These are phyloP conservation scores for Porphyrio hochstetteri DNA, from an alignment of 2,113 vertebrate genomes.

Conservation along the genomic window DNA sequence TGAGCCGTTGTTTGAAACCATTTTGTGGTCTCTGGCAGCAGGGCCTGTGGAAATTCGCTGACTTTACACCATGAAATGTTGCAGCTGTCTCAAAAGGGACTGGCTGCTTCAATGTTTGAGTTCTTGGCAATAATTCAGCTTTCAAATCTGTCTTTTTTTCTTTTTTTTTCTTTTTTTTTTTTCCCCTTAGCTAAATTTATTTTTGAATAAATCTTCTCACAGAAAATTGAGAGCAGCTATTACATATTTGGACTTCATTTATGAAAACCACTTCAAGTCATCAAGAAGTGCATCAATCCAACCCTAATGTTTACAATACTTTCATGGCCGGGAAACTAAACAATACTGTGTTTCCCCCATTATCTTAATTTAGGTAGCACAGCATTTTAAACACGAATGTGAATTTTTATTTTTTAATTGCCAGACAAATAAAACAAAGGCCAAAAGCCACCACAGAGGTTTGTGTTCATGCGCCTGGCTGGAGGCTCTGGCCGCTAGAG, in stretches of 20 bases:
- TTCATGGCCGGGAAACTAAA: conserved; percentile 65
- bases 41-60: conserved; percentile 87
- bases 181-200: conserved; percentile 78
- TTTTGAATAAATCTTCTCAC: conserved; percentile 80
- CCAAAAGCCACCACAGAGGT: not conserved
- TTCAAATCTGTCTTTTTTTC: conserved; percentile 77
- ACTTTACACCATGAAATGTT: conserved; percentile 88
- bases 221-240: conserved; percentile 80
- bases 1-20: conserved; percentile 88
- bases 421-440: not conserved
- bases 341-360: conserved; percentile 63
- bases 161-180: conserved; percentile 73
- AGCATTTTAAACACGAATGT: conserved; percentile 52
- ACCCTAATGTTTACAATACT: conserved; percentile 64
- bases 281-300: conserved; percentile 51
- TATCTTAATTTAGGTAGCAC: conserved; percentile 71
- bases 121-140: conserved; percentile 81
- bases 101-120: conserved; percentile 77
- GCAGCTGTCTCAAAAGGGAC: conserved; percentile 86
- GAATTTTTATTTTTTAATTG: not conserved
- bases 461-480: not conserved
- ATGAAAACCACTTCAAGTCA: conserved; percentile 72
- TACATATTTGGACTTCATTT: conserved; percentile 76
- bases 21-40: conserved; percentile 91
- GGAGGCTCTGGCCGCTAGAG: conserved; percentile 46